phyloP scores from a whole-genome alignment of 2,888 invertebrate species.

The Tinea trinotella region DNA sequence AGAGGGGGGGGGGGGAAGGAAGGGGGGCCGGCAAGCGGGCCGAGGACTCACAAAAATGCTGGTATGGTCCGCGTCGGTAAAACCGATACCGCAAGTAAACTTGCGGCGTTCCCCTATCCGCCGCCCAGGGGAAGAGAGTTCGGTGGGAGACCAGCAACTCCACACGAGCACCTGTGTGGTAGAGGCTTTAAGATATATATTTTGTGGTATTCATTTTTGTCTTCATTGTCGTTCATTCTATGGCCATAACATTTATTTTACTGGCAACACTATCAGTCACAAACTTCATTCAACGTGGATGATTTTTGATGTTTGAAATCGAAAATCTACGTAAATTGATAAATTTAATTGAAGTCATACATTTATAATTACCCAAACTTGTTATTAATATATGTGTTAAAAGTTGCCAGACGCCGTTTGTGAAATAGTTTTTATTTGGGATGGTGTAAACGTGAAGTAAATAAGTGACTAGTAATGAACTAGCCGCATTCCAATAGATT shows the following conservation, averaged over 20 bases:
- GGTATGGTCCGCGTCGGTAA: too few species aligned
- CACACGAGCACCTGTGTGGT: too few species aligned
- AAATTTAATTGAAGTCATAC: conserved; percentile 4
- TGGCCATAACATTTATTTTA: neutral
- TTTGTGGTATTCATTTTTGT: too few species aligned
- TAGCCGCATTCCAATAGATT: conserved; percentile 5
- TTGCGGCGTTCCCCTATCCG: too few species aligned
- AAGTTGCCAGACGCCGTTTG: neutral
- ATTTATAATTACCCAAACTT: neutral
- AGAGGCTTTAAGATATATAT: too few species aligned
- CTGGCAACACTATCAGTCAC: neutral
- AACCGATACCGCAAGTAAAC: too few species aligned
- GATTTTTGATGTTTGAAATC: neutral
- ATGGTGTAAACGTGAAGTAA: neutral
- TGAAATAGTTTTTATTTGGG: neutral
- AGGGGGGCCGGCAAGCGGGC: too few species aligned
- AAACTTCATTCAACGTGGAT: conserved; percentile 16
- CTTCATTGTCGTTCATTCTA: too few species aligned
- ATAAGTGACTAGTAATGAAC: neutral
- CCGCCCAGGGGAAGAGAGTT: too few species aligned
- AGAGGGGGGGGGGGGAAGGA: too few species aligned
- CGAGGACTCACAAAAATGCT: too few species aligned
- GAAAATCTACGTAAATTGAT: neutral
- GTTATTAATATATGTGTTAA: neutral
- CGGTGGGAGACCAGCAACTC: too few species aligned